Percentiles rank a stretch among this genome's conserved stretches.
Conservation (phyloP, 2,888 invertebrate species). For the Oligia strigilis region DNA sequence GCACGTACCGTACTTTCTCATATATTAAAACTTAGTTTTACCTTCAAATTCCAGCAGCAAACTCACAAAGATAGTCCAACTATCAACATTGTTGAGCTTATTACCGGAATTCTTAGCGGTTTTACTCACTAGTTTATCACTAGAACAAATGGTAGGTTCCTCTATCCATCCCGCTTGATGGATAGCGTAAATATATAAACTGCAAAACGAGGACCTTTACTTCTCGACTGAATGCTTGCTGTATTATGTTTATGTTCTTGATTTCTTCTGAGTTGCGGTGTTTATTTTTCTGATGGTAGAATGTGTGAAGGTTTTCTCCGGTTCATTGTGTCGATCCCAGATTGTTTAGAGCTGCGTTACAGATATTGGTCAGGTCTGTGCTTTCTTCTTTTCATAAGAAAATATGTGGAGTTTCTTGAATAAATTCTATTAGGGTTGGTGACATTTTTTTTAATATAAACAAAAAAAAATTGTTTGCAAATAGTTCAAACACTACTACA, state of each 20-base stretch:
- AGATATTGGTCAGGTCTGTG: background rate
- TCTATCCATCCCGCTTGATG: constrained; percentile 67
- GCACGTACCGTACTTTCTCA: background rate
- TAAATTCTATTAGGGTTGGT: too few relatives aligned
- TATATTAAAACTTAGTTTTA: background rate
- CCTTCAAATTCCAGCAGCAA: constrained; percentile 5
- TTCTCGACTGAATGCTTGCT: constrained; percentile 47
- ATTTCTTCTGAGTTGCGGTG: constrained; percentile 13
- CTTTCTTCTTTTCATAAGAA: background rate
- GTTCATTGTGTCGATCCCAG: background rate
- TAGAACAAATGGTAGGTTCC: constrained; percentile 69
- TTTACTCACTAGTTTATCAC: constrained; percentile 67
- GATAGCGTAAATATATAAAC: constrained; percentile 77
- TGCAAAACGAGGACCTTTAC: constrained; percentile 64
- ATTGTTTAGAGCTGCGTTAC: background rate
- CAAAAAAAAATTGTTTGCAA: too few relatives aligned
- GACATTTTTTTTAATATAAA: too few relatives aligned
- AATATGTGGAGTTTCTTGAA: too few relatives aligned
- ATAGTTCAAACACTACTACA: too few relatives aligned
- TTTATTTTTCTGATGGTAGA: constrained; percentile 8
- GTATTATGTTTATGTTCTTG: constrained; percentile 38
- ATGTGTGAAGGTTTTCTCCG: too few relatives aligned
- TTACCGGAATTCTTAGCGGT: constrained; percentile 31
- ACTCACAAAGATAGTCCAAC: constrained; percentile 32
- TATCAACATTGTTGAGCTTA: constrained; percentile 36